Evolutionary conservation across 23 tunicate species (phyloP), one percentile per base, ranked within the genome.

Genomic region (Aplidium turbinatum): DNA sequence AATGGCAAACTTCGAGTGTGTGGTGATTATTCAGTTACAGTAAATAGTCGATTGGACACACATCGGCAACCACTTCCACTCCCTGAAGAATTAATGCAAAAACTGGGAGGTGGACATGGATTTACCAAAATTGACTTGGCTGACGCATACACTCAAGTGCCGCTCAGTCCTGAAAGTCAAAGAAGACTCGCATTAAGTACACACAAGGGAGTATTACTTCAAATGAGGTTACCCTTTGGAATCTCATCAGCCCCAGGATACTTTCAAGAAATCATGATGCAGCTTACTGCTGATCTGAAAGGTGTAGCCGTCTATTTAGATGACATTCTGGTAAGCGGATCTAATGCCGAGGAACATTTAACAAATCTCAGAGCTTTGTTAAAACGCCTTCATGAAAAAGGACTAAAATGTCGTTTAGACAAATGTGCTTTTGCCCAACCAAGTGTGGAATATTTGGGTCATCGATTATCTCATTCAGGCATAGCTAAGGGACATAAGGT

Each of bases 241-340:
- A 73, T 73, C 3, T 19, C 28, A 16, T 73, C 79, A 34, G 79
- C 79, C 16, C 52, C 53, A 5, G 51, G 73, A 3, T 38, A 66
- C 22, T 66, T 38, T 66, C 73, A 38, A 27, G 28, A 66, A 38
- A 66, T 66, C 4, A 66, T 66, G 51, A 4, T 29, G 23, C 51
- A 39, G 28, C 22, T 66, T 24, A 35, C 73, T 36, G 18, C 29
- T 38, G 81, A 58, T 19, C 42, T 76, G 13, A 69, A 38, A 61
- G 70, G 71, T 3, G 70, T 76, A 5, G 62, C 83, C 19, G 81
- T 60, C 22, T 76, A 76, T 39, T 29, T 60, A 35, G 71, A 76
- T 76, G 81, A 76, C 35, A 38, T 61, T 13, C 57, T 76, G 34
- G 81, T 39, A 21, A 76, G 81, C 36, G 71, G 81, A 3, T 31